Evolutionary conservation across 2,113 vertebrate genomes (phyloP), one percentile per base, ranked within the genome.

Genomic region (Donacobius atricapilla): DNA sequence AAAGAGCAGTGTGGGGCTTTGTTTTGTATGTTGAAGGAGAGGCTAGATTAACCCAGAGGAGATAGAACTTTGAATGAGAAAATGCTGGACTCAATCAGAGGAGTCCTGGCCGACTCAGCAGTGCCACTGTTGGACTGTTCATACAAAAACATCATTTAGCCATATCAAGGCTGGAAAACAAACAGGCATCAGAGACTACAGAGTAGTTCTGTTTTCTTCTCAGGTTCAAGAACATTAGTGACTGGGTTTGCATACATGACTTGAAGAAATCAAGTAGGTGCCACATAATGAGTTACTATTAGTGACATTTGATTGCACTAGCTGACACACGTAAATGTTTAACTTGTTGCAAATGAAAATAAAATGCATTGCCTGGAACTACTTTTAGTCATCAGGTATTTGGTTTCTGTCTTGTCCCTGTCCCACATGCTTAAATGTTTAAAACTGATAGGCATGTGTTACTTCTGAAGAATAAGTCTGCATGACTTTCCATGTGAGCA

Each of bases 301-400:
- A 82, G 60, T 89, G 77, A 89, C 35, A 71, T 89, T 93, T 78
- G 66, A 93, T 64, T 93, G 48, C 47, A 78, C 70, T 80, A 87
- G 44, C 30, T 78, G 56, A 47, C 77, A 91, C 16, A 54, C 12
- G 56, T 50, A 81, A 91, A 83, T 58, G 82, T 73, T 56, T 65
- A 50, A 7, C 42, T 72, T 65, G 20, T 47, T 79, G n/a, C 42
- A 93, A 93, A 66, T 33, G 15, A 75, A 94, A 87, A 39, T 56
- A 71, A 90, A 86, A 78, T 27, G 1, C 39, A 21, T 58, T 78
- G 39, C n/a, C 39, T 87, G 25, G 10, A 66, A 66, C 30, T 64
- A 8, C 22, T 72, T 63, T 81, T 63, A 86, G 80, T 64, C n/a
- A 60, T 28, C 37, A 84, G 19, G 5, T 3, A 42, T 31, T 90